Base-by-base conservation (phyloP, 2,888 invertebrate genomes). In the Osedax fenrisi region DNA sequence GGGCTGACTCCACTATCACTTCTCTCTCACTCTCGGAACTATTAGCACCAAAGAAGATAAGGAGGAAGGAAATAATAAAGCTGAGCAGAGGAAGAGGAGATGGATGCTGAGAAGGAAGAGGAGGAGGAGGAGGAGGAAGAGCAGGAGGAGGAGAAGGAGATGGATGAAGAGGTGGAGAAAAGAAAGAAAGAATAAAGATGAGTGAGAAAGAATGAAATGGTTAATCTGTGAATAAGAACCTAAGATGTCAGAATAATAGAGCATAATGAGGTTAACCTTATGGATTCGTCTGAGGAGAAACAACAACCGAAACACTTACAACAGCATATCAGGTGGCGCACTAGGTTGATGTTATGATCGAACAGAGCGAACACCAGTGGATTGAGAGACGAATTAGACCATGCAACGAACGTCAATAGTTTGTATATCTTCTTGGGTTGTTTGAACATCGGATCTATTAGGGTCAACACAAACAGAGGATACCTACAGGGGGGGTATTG, bases 341-440 rank as follows among this genome's bases (percentile, higher is more conserved):
- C 77, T 62, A 83, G 76, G 78, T 82, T 81, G 67, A 84, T 78
- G 75, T 82, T 80, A n/a, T 81, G 79, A 77, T 84, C 84, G 77
- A 84, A 83, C 41, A 81, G 80, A 41, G 84, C 80, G 74, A 83
- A 81, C 10, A 84, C 78, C 22, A 84, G 76, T 3, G 84, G 84
- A 75, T 84, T 83, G 13, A 84, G 77, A 5, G 82, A 81, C 56
- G 82, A 82, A 64, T 84, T 83, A 5, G 83, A 82, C 84, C 84
- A 84, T 17, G 83, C 84, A 59, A 84, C 81, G 77, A 84, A 83
- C 41, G 83, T 82, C 75, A 84, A 80, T 24, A 82, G 80, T 77
- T 83, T 83, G 79, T 84, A 84, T 13, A 84, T 80, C 79, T 82
- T 82, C 26, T 81, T 80, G 17, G 83, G 82, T 27, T 82, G 81